These are phyloP conservation scores for Tortricodes alternella DNA, from an alignment of 2,888 invertebrate genomes.

Conservation along the genomic window DNA sequence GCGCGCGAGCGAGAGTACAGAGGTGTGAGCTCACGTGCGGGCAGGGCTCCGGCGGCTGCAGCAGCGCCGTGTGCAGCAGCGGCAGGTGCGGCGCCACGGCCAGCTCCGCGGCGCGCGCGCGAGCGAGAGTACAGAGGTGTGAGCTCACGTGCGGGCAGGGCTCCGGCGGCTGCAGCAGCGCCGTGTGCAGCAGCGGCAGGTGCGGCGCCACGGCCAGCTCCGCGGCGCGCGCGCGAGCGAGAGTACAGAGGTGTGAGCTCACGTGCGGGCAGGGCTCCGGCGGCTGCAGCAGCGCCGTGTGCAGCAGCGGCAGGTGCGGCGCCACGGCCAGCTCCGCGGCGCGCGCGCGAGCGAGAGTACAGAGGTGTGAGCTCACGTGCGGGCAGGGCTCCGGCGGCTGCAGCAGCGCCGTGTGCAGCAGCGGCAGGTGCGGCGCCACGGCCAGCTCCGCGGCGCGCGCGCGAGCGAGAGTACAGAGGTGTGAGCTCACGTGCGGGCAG, in stretches of 20 bases:
- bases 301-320: not conserved
- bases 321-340: constrained; percentile 56
- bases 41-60: constrained; percentile 41
- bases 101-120: constrained; percentile 25
- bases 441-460: constrained; percentile 57
- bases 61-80: constrained; percentile 40
- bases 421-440: not conserved
- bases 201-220: constrained; percentile 72
- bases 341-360: constrained; percentile 39
- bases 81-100: constrained; percentile 34
- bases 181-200: constrained; percentile 73
- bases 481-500: not conserved
- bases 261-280: constrained; percentile 15
- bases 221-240: constrained; percentile 47
- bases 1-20: constrained; percentile 37
- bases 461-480: constrained; percentile 36
- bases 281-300: constrained; percentile 48
- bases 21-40: not conserved
- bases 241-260: constrained; percentile 29
- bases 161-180: constrained; percentile 54
- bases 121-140: not conserved
- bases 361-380: constrained; percentile 27
- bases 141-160: constrained; percentile 17
- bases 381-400: constrained; percentile 35
- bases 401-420: constrained; percentile 43